A percentile compares a stretch with the other conserved stretches of the same genome.
These are phyloP conservation scores for Enteromius trimaculatus DNA, from an alignment of 2,797 vertebrate species.

Conservation along the genomic window DNA sequence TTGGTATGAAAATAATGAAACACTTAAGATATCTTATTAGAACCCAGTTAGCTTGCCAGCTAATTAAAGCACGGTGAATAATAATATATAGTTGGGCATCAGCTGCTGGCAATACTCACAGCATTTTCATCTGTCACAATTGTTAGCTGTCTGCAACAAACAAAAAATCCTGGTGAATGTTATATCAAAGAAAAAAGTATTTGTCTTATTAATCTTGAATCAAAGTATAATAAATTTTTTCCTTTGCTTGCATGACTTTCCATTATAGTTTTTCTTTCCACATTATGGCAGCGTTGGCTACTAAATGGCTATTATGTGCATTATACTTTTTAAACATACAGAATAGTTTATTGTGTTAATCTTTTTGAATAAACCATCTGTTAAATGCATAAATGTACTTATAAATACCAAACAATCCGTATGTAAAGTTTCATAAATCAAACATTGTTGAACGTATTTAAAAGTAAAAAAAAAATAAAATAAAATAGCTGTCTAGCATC, in stretches of 20 bases:
- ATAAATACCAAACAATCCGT: neutral
- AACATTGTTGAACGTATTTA: too few species aligned
- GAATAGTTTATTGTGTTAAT: neutral
- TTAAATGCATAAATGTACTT: neutral
- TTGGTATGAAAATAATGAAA: neutral
- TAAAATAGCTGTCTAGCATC: neutral
- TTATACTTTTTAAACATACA: neutral
- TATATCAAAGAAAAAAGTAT: neutral
- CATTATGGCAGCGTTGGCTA: neutral
- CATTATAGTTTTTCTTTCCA: neutral
- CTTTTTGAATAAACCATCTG: neutral
- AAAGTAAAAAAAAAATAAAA: too few species aligned
- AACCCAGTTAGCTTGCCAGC: neutral
- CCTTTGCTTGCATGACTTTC: neutral
- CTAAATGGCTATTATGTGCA: neutral
- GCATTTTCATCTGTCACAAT: neutral
- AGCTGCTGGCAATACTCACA: neutral
- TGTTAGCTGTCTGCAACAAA: neutral
- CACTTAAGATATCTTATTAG: neutral
- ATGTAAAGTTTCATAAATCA: neutral
- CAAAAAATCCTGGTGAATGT: neutral
- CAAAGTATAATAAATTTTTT: neutral
- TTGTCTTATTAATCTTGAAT: neutral
- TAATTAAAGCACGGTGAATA: slow-evolving; percentile 1
- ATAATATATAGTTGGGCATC: neutral